Base-by-base conservation (phyloP, 2,113 vertebrate genomes). In the Orycteropus afer region DNA sequence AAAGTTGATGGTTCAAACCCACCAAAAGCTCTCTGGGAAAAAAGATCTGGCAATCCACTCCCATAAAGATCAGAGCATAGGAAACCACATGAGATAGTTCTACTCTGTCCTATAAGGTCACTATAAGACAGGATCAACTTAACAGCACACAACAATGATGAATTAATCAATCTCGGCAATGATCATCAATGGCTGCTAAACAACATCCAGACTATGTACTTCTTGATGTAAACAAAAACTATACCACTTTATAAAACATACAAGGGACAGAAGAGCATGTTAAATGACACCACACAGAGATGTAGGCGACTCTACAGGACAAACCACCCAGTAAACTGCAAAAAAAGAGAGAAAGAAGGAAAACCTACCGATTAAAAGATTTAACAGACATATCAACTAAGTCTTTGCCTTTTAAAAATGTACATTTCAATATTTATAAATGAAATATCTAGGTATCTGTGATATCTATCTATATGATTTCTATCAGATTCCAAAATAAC, bases 311-410 rank as follows among this genome's bases (percentile, higher is more conserved):
- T 65, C 63, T 57, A 40, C 0, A 89, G 4, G 74, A 80, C 55
- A 93, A 67, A 82, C 45, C 57, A 86, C 37, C 86, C 29, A 88
- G 10, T 32, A 88, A 90, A 81, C 34, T 85, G 32, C 37, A 65
- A 96, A 83, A 93, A 87, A 67, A 65, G 55, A 67, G 25, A 91
- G 25, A 57, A 90, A 83, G 32, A 45, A 27, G 11, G 17, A 71
- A 10, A 47, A 76, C 1, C 32, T 37, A 37, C 0, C 59, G 22
- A 51, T 49, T 71, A 45, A 45, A 22, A n/a, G 32, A 83, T 3
- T 51, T 22, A 85, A 84, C 73, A 92, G 37, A 92, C 57, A 93
- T 0, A 69, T 23, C 42, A 40, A 49, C 45, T 47, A 65, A 63
- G 18, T 25, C 22, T 49, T 85, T 42, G 78, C 37, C 25, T 82